Evolutionary conservation across 2,113 vertebrate species (phyloP).

Genomic region (Halichoeres trimaculatus): DNA sequence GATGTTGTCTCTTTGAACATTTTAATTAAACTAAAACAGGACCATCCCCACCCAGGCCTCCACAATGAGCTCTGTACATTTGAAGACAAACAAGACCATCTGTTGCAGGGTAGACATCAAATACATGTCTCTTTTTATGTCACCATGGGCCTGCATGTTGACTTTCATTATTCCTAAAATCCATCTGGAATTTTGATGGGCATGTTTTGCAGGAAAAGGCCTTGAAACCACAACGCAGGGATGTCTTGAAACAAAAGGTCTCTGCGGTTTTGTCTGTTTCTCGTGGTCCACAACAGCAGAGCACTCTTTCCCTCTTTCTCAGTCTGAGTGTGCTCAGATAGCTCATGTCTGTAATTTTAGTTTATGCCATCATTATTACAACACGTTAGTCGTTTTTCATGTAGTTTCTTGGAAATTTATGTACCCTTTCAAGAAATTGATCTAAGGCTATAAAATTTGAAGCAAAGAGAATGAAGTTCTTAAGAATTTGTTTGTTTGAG

Average conservation of each 20-base stretch:
- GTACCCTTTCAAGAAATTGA: slow-evolving; percentile 44
- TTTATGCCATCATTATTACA: slow-evolving; percentile 78
- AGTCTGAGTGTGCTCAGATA: slow-evolving; percentile 55
- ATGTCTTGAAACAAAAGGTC: slow-evolving; percentile 83
- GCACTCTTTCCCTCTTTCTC: slow-evolving; percentile 43
- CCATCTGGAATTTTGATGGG: slow-evolving; percentile 83
- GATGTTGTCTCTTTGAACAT: slow-evolving; percentile 75
- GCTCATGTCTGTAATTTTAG: slow-evolving; percentile 80
- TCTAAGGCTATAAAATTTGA: slow-evolving; percentile 33
- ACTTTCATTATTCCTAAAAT: slow-evolving; percentile 80
- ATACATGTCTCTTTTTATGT: slow-evolving; percentile 77
- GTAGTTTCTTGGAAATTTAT: slow-evolving; percentile 63
- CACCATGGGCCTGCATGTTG: slow-evolving; percentile 76
- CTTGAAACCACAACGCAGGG: slow-evolving; percentile 75
- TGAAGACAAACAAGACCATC: slow-evolving; percentile 81
- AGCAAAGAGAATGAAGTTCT: slow-evolving; percentile 8
- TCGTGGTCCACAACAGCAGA: slow-evolving; percentile 73
- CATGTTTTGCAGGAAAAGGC: slow-evolving; percentile 82
- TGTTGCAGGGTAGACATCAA: slow-evolving; percentile 82
- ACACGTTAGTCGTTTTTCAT: slow-evolving; percentile 65
- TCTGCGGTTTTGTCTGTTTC: slow-evolving; percentile 79
- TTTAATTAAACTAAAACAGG: slow-evolving; percentile 82
- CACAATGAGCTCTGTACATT: slow-evolving; percentile 65
- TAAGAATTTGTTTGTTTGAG: background rate
- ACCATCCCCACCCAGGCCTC: slow-evolving; percentile 75